Evolutionary conservation across 2,113 vertebrate genomes (phyloP).

Genomic region (Hucho hucho): DNA sequence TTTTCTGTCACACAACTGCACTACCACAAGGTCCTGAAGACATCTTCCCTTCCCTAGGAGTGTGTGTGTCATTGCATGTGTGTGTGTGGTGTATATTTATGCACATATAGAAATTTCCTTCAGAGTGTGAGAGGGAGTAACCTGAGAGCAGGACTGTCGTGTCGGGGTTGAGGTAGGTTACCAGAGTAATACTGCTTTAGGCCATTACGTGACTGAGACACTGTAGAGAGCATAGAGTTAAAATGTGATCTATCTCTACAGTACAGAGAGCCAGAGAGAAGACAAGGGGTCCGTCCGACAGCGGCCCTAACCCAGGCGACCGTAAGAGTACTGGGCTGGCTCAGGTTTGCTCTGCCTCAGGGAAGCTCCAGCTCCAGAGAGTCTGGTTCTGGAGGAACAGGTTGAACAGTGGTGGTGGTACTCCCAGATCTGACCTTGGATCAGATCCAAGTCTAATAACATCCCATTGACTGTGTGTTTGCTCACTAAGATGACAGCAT

Average conservation of each 20-base stretch:
- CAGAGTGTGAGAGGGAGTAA: slow-evolving; percentile 30
- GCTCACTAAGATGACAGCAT: neutral
- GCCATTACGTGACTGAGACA: slow-evolving; percentile 20
- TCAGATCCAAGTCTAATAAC: neutral
- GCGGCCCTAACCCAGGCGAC: too few species aligned
- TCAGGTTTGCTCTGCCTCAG: neutral
- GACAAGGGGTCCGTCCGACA: neutral
- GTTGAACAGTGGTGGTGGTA: neutral
- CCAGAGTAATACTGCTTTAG: slow-evolving; percentile 48
- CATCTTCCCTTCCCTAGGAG: slow-evolving; percentile 9
- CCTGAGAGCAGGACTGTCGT: slow-evolving; percentile 61
- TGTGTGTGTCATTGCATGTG: slow-evolving; percentile 20
- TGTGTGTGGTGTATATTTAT: slow-evolving; percentile 2
- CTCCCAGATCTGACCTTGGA: neutral
- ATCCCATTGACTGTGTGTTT: neutral
- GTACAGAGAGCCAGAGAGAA: neutral
- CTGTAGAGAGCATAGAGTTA: slow-evolving; percentile 9
- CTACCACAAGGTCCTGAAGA: neutral
- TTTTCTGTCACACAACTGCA: slow-evolving; percentile 9
- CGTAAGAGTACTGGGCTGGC: neutral
- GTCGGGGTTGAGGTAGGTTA: slow-evolving; percentile 72
- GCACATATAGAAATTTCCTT: slow-evolving; percentile 48
- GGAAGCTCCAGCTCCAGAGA: neutral
- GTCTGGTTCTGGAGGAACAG: neutral
- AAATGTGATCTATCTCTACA: neutral